Conservation (phyloP, 1,140 invertebrate species). For the Aphis gossypii region DNA sequence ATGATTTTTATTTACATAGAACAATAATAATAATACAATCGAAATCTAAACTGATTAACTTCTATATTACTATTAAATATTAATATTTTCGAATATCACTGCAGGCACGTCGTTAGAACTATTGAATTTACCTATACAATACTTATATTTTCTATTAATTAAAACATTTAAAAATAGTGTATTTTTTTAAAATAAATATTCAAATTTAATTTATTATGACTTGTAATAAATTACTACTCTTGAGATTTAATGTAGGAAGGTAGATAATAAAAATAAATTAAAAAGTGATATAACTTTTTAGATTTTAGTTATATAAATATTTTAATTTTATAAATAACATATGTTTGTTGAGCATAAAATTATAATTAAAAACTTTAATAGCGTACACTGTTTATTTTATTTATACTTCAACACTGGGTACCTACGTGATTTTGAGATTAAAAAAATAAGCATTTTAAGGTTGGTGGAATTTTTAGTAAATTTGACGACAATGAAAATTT, state of each 20-base stretch:
- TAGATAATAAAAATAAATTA: conserved; percentile 2
- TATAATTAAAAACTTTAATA: background rate
- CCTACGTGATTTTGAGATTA: background rate
- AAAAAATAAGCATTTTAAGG: background rate
- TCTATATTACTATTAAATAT: background rate
- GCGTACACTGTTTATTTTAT: background rate
- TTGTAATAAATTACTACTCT: background rate
- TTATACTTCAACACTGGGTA: background rate
- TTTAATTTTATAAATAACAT: conserved; percentile 21
- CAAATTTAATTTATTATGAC: background rate
- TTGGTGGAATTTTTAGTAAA: background rate
- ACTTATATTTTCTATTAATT: background rate
- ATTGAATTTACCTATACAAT: background rate
- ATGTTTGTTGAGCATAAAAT: background rate
- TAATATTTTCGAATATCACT: background rate
- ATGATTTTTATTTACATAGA: background rate
- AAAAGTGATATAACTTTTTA: conserved; percentile 1
- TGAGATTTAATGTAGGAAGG: background rate
- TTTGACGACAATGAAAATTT: background rate
- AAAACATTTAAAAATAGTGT: background rate
- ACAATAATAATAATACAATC: background rate
- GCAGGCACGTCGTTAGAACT: background rate
- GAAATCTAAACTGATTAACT: background rate
- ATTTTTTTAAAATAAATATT: background rate
- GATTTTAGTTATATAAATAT: conserved; percentile 19